Conservation (phyloP, 37 sponge, comb jelly and placozoan species). For the Aplysina aerophoba region DNA sequence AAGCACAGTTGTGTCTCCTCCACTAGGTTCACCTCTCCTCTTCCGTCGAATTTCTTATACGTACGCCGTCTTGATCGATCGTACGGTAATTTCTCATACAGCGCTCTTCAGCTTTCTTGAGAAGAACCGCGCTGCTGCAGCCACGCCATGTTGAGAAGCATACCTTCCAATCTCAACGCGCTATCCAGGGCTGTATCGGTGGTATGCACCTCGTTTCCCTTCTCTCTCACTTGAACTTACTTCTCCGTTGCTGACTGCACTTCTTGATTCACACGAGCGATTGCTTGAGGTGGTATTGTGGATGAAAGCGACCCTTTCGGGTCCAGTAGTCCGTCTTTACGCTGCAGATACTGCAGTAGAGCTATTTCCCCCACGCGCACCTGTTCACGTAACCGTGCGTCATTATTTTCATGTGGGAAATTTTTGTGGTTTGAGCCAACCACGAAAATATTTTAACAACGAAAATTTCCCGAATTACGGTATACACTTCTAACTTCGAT, state of each 20-base stretch:
- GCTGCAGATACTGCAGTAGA: conserved; percentile 20
- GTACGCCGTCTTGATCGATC: conserved; percentile 16
- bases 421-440: too few relatives aligned
- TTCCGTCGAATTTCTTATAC: conserved; percentile 2
- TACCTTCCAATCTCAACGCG: conserved; percentile 32
- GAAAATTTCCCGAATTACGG: too few relatives aligned
- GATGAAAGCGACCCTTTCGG: background rate
- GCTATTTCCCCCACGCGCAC: too few relatives aligned
- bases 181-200: background rate
- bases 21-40: background rate
- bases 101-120: background rate
- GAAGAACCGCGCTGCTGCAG: conserved; percentile 41
- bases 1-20: background rate
- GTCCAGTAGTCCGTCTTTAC: conserved; percentile 13
- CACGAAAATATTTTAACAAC: too few relatives aligned
- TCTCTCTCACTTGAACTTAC: too few relatives aligned
- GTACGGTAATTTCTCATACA: conserved; percentile 16
- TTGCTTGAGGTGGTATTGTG: background rate
- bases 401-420: too few relatives aligned
- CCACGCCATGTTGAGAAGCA: conserved; percentile 22
- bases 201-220: conserved; percentile 26
- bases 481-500: too few relatives aligned
- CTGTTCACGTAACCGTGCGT: too few relatives aligned
- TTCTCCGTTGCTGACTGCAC: background rate
- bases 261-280: conserved; percentile 20